Conservation (phyloP, 2,113 vertebrate genomes). For the Macheiramphus alcinus region DNA sequence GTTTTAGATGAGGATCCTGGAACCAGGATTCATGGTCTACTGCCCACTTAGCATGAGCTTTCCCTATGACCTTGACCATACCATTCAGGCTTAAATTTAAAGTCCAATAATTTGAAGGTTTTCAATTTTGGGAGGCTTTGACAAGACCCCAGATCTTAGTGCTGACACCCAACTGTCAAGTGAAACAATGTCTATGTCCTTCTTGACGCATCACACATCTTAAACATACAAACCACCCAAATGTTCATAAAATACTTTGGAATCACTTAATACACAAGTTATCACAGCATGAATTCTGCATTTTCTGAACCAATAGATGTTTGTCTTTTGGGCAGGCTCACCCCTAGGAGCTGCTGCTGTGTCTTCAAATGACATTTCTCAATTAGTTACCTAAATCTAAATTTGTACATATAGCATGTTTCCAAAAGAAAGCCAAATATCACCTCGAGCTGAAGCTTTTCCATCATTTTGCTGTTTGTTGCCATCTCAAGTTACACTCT, state of each 20-base stretch:
- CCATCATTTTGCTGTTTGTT: background rate
- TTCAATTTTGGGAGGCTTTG: background rate
- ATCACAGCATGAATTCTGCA: background rate
- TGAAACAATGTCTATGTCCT: background rate
- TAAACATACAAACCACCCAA: background rate
- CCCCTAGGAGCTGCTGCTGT: background rate
- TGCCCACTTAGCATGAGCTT: background rate
- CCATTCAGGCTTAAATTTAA: background rate
- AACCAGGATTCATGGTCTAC: background rate
- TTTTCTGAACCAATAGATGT: background rate
- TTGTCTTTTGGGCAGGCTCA: background rate
- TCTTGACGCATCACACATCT: background rate
- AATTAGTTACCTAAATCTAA: background rate
- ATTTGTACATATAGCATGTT: fast-evolving
- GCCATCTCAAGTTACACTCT: background rate
- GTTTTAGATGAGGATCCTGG: background rate
- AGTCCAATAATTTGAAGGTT: background rate
- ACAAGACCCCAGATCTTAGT: background rate
- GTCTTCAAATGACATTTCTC: background rate
- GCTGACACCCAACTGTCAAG: background rate
- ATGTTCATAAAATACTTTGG: background rate
- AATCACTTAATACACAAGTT: background rate
- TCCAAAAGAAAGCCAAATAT: background rate
- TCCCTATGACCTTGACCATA: background rate
- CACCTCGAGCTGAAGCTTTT: background rate